Evolutionary conservation across 2,888 invertebrate species (phyloP).

Genomic region (Hyposoter dolosus): DNA sequence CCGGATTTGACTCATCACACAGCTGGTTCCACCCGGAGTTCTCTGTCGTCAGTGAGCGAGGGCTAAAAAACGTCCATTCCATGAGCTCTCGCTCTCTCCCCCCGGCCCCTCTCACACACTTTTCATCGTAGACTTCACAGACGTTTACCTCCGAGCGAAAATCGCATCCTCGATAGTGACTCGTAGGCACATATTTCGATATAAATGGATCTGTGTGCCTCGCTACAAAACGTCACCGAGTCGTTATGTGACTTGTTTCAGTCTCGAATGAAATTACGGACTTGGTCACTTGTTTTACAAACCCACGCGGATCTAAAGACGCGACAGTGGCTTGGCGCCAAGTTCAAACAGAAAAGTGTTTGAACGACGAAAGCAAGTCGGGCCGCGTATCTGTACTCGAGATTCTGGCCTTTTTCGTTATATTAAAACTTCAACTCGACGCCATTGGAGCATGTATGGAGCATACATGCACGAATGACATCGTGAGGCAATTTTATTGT

Average conservation of each 20-base stretch:
- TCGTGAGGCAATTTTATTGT: slow-evolving; percentile 48
- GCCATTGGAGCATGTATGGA: too few species aligned
- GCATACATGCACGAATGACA: slow-evolving; percentile 13
- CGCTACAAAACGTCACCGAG: not conserved
- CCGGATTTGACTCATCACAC: slow-evolving; percentile 85
- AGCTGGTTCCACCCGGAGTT: slow-evolving; percentile 87
- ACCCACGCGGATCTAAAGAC: not conserved
- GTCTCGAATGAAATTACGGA: not conserved
- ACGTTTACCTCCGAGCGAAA: slow-evolving; percentile 36
- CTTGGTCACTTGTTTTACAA: not conserved
- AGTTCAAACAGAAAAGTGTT: too few species aligned
- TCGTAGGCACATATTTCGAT: slow-evolving; percentile 5
- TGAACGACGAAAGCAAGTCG: too few species aligned
- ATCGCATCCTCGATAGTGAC: not conserved
- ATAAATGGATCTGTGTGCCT: not conserved
- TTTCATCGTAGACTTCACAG: not conserved
- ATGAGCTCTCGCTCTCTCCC: slow-evolving; percentile 42
- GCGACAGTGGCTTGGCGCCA: too few species aligned
- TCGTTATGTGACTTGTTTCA: not conserved
- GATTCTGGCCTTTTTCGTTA: too few species aligned
- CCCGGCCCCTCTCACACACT: not conserved
- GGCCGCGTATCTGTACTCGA: too few species aligned
- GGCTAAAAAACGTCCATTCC: slow-evolving; percentile 80
- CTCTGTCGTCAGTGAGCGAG: slow-evolving; percentile 88
- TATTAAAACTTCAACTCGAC: too few species aligned